Base-by-base conservation (phyloP, 2,797 vertebrate species). In the Semotilus atromaculatus region DNA sequence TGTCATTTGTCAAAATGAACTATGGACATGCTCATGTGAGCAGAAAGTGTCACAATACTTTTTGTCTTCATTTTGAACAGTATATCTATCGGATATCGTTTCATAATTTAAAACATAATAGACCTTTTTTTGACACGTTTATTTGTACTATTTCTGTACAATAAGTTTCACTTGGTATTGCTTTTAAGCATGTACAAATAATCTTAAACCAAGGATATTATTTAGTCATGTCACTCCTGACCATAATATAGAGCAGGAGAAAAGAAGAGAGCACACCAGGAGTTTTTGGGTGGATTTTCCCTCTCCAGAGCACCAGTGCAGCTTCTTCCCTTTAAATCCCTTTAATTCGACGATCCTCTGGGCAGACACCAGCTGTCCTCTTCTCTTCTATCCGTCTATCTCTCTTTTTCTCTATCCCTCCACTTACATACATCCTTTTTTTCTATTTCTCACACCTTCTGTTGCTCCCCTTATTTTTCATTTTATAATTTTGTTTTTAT, bases 311-410 rank as follows among this genome's bases (percentile, higher is more conserved):
- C 70, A 75, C 38, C 43, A 76, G 80, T 72, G 67, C 62, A 48
- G 68, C 75, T 40, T 60, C 80, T 90, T 66, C 51, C n/a, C 58
- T 70, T 66, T 92, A 87, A 86, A 89, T 90, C 88, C 87, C 86
- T 68, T 26, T 93, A 92, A 93, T 92, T 86, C 55, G 81, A 53
- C 91, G 90, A 93, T 93, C 93, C 92, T 92, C 90, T 90, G 91
- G 91, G 92, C 93, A 95, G 95, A 95, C 94, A 91, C 92, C 95
- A 95, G 94, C 94, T 94, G 94, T 91, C 92, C 83, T 80, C 66
- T 51, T 81, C 86, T 60, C 51, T 58, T 74, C 23, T 55, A 64
- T 75, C 71, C 5, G 58, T 51, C 70, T 85, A 72, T 81, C 58
- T 53, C 55, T 66, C 76, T 62, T 10, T 72, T 7, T 55, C n/a